These are phyloP conservation scores for Poecilus cupreus DNA, from an alignment of 2,888 invertebrate species.

Conservation along the genomic window DNA sequence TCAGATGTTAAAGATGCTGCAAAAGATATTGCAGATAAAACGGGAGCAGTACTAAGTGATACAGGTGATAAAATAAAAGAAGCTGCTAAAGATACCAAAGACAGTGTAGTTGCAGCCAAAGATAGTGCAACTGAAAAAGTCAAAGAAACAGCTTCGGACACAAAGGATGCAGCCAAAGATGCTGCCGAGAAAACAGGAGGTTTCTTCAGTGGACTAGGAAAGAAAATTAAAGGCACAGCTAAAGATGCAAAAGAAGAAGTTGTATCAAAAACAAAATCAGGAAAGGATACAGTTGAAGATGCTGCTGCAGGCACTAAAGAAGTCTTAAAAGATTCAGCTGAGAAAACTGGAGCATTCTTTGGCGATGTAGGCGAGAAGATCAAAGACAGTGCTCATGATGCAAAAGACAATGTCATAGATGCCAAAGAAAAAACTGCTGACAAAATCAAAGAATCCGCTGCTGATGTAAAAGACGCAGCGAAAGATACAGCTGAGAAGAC, in stretches of 20 bases:
- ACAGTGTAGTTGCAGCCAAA: neutral
- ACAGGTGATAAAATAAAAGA: slow-evolving; percentile 44
- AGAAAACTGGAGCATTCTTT: slow-evolving; percentile 3
- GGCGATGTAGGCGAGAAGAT: slow-evolving; percentile 41
- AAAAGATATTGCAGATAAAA: slow-evolving; percentile 74
- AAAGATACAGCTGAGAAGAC: slow-evolving; percentile 61
- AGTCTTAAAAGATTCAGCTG: slow-evolving; percentile 4
- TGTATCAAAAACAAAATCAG: slow-evolving; percentile 74
- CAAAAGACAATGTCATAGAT: slow-evolving; percentile 33
- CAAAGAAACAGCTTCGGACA: slow-evolving; percentile 18
- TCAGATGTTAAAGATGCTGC: slow-evolving; percentile 71
- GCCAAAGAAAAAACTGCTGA: neutral
- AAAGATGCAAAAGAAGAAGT: slow-evolving; percentile 16
- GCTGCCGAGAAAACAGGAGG: slow-evolving; percentile 52
- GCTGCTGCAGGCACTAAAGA: neutral
- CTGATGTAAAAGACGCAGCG: slow-evolving; percentile 1
- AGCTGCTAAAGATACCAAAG: slow-evolving; percentile 37
- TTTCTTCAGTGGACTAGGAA: slow-evolving; percentile 52
- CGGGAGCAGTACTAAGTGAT: slow-evolving; percentile 23
- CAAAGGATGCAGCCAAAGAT: slow-evolving; percentile 72
- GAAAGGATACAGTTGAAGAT: slow-evolving; percentile 66
- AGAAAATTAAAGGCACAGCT: slow-evolving; percentile 49
- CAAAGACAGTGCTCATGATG: slow-evolving; percentile 22
- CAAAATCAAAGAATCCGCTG: neutral
- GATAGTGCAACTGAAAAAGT: slow-evolving; percentile 54